Evolutionary conservation across 1,140 invertebrate genomes (phyloP).

Genomic region (Charaxes varanes): DNA sequence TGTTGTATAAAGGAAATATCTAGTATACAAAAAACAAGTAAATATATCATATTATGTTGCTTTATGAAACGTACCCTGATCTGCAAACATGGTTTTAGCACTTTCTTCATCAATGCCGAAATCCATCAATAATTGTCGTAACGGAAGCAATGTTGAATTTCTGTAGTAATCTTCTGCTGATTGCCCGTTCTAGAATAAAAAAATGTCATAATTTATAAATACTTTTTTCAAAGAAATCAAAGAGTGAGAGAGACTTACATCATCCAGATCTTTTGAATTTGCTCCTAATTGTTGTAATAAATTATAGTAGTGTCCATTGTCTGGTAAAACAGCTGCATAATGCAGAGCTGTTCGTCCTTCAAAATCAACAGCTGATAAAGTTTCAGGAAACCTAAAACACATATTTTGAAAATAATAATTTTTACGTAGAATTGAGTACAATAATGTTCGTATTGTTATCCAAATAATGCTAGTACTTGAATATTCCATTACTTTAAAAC

Average conservation of each 20-base stretch:
- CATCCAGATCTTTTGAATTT: slow-evolving; percentile 87
- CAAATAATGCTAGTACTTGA: no score
- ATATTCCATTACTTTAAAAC: no score
- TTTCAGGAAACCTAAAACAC: slow-evolving; percentile 85
- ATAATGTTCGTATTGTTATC: no score
- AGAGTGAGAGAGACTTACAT: no score
- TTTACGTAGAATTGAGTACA: neutral
- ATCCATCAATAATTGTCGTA: slow-evolving; percentile 79
- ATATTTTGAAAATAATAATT: neutral
- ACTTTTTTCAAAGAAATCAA: no score
- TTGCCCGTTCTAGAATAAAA: slow-evolving; percentile 78
- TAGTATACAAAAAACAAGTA: no score
- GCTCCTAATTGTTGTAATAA: slow-evolving; percentile 88
- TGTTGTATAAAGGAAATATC: no score
- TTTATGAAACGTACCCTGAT: slow-evolving; percentile 84
- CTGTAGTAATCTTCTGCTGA: slow-evolving; percentile 85
- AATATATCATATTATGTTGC: neutral
- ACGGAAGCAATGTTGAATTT: slow-evolving; percentile 80
- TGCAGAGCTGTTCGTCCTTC: slow-evolving; percentile 92
- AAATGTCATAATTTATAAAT: neutral
- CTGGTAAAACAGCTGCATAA: slow-evolving; percentile 89
- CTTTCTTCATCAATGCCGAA: slow-evolving; percentile 81
- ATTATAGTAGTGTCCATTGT: slow-evolving; percentile 93
- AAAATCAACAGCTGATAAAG: slow-evolving; percentile 82
- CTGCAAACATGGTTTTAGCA: slow-evolving; percentile 80